phyloP scores from a whole-genome alignment of 2,888 invertebrate genomes.

The Augiades crinisus region DNA sequence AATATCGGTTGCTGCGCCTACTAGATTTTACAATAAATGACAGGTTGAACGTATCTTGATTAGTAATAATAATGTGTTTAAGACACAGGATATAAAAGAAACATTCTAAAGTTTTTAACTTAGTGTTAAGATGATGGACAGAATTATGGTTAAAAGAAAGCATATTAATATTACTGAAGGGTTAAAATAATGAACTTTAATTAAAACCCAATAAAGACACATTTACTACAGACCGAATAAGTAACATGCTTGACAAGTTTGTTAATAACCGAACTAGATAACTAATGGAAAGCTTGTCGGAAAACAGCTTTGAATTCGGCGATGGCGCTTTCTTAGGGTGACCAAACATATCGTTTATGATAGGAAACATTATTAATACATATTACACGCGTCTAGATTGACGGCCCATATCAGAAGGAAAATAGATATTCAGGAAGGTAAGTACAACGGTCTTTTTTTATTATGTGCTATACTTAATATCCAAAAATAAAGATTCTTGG shows the following conservation, averaged over 20 bases:
- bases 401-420: too few relatives aligned
- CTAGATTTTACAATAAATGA: conserved; percentile 6
- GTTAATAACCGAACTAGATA: conserved; percentile 25
- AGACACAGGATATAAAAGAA: too few relatives aligned
- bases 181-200: conserved; percentile 9
- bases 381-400: too few relatives aligned
- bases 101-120: too few relatives aligned
- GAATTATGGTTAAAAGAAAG: too few relatives aligned
- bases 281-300: conserved; percentile 27
- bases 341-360: conserved; percentile 1
- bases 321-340: conserved; percentile 19
- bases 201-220: conserved; percentile 19
- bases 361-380: too few relatives aligned
- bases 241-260: conserved; percentile 23
- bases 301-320: conserved; percentile 24
- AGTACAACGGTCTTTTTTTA: too few relatives aligned
- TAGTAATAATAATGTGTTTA: background rate
- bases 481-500: too few relatives aligned
- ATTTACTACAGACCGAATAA: conserved; percentile 9
- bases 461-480: too few relatives aligned
- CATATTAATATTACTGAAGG: conserved; percentile 5
- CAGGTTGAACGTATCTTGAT: background rate
- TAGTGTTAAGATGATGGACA: too few relatives aligned
- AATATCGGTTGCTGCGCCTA: conserved; percentile 9
- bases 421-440: too few relatives aligned